phyloP scores from a whole-genome alignment of 2,113 vertebrate species.

The Coracopsis vasa region DNA sequence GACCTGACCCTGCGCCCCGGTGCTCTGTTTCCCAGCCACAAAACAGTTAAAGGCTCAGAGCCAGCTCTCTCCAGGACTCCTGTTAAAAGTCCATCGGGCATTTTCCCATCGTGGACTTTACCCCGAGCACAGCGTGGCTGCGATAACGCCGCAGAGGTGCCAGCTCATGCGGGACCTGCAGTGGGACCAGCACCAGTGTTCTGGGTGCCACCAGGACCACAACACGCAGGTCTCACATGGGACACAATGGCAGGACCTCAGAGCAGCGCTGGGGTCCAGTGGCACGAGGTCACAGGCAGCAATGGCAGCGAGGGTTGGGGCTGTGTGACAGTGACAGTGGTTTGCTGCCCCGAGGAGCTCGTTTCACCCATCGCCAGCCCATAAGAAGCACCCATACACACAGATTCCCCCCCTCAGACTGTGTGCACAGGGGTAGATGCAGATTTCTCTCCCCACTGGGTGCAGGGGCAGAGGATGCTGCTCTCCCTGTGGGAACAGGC shows the following conservation, averaged over 20 bases:
- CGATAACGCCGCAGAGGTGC: constrained; percentile 2
- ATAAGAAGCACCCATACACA: accelerated
- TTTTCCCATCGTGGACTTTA: constrained; percentile 49
- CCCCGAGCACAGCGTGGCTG: background rate
- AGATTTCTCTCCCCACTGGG: background rate
- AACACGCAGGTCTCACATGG: background rate
- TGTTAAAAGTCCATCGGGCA: constrained; percentile 52
- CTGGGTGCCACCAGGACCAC: background rate
- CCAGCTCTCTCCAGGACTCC: background rate
- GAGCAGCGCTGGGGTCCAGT: background rate
- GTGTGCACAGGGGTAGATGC: background rate
- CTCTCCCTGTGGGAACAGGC: background rate
- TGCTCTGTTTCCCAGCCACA: background rate
- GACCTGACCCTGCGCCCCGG: accelerated
- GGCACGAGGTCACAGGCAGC: background rate
- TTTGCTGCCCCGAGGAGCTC: background rate
- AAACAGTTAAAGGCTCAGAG: constrained; percentile 41
- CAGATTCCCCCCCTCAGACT: background rate
- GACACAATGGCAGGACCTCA: background rate
- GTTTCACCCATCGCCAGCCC: background rate
- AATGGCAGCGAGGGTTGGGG: background rate
- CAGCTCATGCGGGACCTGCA: background rate
- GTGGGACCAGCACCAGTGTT: background rate
- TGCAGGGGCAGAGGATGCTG: background rate
- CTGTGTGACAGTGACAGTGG: background rate